Conservation (phyloP, 1,140 invertebrate genomes). For the Mycetomoellerius zeteki region DNA sequence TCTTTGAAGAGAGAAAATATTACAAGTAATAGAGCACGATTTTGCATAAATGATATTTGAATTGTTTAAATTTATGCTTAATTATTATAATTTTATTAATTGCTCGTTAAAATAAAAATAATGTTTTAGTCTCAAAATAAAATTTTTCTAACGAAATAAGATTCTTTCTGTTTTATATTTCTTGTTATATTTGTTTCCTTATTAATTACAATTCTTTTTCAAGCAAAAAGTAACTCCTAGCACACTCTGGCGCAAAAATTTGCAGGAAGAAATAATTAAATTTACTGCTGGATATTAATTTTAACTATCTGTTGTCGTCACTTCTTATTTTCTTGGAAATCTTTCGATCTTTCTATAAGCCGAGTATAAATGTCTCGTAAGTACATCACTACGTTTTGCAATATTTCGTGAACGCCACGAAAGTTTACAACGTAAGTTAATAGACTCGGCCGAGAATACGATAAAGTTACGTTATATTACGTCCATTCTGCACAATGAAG, state of each 20-base stretch:
- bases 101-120: neutral
- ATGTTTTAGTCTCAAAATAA: neutral
- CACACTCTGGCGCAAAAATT: neutral
- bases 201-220: constrained; percentile 6
- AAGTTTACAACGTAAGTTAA: neutral
- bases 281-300: neutral
- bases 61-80: neutral
- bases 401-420: neutral
- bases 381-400: neutral
- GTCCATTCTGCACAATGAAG: neutral
- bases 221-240: neutral
- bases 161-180: neutral
- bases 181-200: neutral
- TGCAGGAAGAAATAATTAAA: neutral
- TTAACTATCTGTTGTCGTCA: neutral
- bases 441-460: neutral
- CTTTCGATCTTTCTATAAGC: neutral
- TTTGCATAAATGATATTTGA: neutral
- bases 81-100: constrained; percentile 14
- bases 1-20: neutral
- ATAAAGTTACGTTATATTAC: neutral
- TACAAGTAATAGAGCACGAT: neutral
- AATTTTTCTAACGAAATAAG: constrained; percentile 9
- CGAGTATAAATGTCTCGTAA: neutral
- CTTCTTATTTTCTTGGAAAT: neutral